Conservation (phyloP, 2,113 vertebrate genomes). For the Cyrtonyx montezumae region DNA sequence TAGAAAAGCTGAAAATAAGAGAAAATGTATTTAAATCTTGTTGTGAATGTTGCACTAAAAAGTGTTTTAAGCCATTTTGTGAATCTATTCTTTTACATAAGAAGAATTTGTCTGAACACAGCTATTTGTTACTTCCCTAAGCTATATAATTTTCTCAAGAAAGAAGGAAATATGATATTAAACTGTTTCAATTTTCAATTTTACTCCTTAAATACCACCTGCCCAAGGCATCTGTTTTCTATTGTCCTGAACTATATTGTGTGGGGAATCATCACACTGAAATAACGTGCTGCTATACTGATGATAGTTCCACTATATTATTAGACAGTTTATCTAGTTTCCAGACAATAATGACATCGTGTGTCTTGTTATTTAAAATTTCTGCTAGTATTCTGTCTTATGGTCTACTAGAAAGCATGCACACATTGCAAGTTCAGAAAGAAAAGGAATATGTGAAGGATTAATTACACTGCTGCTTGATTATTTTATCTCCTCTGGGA, state of each 20-base stretch:
- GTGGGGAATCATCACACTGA: not conserved
- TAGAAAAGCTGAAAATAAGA: not conserved
- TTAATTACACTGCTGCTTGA: slow-evolving; percentile 42
- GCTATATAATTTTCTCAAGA: not conserved
- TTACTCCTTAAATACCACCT: not conserved
- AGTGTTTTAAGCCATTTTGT: not conserved
- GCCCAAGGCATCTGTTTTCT: not conserved
- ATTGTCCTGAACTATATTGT: not conserved
- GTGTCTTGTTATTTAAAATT: not conserved
- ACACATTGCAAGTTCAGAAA: not conserved
- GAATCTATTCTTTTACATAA: not conserved
- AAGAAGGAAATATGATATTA: not conserved
- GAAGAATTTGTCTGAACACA: not conserved
- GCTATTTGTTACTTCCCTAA: not conserved
- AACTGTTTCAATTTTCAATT: not conserved
- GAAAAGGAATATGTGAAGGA: not conserved
- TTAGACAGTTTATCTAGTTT: not conserved
- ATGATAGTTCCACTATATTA: not conserved
- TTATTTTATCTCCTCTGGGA: not conserved
- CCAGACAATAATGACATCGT: not conserved
- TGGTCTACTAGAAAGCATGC: not conserved
- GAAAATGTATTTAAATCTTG: not conserved
- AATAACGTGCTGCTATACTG: not conserved
- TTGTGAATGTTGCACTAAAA: not conserved
- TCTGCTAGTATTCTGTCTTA: not conserved